A percentile compares a stretch with the other conserved stretches of the same genome.
Evolutionary conservation across 2,888 invertebrate species (phyloP).

Genomic region (Oscheius sp.): DNA sequence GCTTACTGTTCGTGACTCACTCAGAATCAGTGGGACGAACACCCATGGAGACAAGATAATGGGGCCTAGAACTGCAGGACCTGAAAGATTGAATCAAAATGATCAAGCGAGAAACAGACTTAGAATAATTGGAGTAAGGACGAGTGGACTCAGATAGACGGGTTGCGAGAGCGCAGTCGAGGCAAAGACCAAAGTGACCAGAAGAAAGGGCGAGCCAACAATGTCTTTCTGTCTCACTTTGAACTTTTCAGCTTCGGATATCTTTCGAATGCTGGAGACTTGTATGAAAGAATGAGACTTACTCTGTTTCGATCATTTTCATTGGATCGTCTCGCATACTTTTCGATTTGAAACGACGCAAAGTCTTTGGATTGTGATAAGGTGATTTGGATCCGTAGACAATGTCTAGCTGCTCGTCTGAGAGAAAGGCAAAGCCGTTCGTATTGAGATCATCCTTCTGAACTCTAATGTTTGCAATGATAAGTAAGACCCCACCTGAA

Average conservation of each 20-base stretch:
- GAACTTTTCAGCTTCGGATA: conserved; percentile 59
- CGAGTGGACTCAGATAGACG: conserved; percentile 61
- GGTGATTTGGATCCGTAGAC: conserved; percentile 68
- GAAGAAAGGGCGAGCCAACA: conserved; percentile 55
- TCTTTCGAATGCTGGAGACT: conserved; percentile 56
- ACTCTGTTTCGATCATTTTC: conserved; percentile 56
- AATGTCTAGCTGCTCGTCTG: conserved; percentile 59
- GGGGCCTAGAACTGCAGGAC: conserved; percentile 67
- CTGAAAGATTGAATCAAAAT: no score
- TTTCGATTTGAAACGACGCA: conserved; percentile 51
- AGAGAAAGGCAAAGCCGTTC: conserved; percentile 64
- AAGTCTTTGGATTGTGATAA: conserved; percentile 50
- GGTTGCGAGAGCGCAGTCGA: conserved; percentile 56
- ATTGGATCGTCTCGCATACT: conserved; percentile 49
- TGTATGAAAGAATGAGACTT: not conserved
- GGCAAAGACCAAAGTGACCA: conserved; percentile 50
- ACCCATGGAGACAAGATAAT: conserved; percentile 70
- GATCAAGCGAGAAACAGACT: conserved; percentile 1
- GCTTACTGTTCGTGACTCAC: not conserved
- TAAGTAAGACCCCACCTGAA: conserved; percentile 50
- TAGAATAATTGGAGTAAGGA: conserved; percentile 63
- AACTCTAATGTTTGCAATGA: not conserved
- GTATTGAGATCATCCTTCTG: conserved; percentile 60
- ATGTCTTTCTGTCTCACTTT: conserved; percentile 46
- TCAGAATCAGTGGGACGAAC: conserved; percentile 68